Percentiles rank a stretch among this genome's conserved stretches.
Evolutionary conservation across 2,113 vertebrate species (phyloP).

Genomic region (Zosterops borbonicus): DNA sequence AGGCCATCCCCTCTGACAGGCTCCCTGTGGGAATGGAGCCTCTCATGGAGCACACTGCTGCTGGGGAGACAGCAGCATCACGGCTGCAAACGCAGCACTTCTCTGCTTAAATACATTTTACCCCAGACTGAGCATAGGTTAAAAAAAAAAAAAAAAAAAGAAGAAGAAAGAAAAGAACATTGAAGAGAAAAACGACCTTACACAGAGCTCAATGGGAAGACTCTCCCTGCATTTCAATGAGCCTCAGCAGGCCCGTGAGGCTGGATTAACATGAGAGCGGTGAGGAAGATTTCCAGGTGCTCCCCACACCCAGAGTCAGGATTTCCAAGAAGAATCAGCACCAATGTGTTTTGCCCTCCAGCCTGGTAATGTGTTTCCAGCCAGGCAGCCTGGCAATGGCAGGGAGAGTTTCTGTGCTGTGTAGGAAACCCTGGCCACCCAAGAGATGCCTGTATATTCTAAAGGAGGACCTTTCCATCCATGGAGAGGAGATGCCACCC

Average conservation of each 20-base stretch:
- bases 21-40: not conserved
- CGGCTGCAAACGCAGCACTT: not conserved
- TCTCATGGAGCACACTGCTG: fast-evolving
- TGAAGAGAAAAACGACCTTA: slow-evolving; percentile 1
- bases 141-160: not conserved
- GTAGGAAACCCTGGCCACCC: slow-evolving; percentile 4
- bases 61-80: not conserved
- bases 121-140: not conserved
- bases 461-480: not conserved
- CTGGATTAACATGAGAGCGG: not conserved
- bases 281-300: slow-evolving; percentile 41
- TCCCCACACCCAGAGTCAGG: slow-evolving; percentile 12
- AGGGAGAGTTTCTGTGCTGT: not conserved
- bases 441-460: not conserved
- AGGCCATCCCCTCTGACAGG: not conserved
- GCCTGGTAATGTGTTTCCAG: not conserved
- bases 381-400: not conserved
- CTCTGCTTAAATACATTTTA: slow-evolving; percentile 24
- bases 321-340: slow-evolving; percentile 14
- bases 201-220: not conserved
- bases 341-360: not conserved
- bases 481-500: fast-evolving
- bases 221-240: slow-evolving; percentile 34
- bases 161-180: not conserved
- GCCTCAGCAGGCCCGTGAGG: not conserved